Evolutionary conservation across 2,113 vertebrate genomes (phyloP), one percentile per base, ranked within the genome.

Genomic region (Cinclus cinclus): DNA sequence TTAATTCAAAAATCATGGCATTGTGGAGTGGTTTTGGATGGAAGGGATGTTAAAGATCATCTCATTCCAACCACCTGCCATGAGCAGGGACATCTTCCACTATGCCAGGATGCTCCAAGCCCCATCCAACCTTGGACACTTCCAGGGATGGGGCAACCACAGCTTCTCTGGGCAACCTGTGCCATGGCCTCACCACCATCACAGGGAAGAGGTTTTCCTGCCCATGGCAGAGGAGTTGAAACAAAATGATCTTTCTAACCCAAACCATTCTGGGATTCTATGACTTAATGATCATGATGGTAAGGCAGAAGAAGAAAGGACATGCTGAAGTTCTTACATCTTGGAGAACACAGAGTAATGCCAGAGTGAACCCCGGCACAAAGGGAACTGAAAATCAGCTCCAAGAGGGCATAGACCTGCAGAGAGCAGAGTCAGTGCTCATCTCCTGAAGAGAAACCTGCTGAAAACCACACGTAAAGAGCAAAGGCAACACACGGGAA

Each of bases 121-220:
- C 25, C 21, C 0, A 0, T 41, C 41, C 21, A 49, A 7, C 17
- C 17, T 11, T 9, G 25, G 4, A 42, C 39, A 35, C 31, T 83
- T 35, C 30, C 63, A 83, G 55, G 25, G 25, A 55, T 23, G 31
- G 47, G 7, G 41, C 78, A 76, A 10, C 25, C n/a, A 69, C 55
- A 55, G 25, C 55, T 83, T 35, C 25, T 42, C 63, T 63, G 87
- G 47, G 41, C 3, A 33, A 4, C 15, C 21, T 70, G 31, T 62
- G 25, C 30, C 31, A 49, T 6, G 30, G 35, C 23, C 47, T 76
- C 41, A 3, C 18, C 63, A 56, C 9, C 18, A 12, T 69, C 58
- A 69, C 12, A 37, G 21, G 12, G 46, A 59, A 67, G 8, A 19
- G 2, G 8, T 28, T 15, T 39, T 44, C 60, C 37, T 44, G 30